phyloP scores from a whole-genome alignment of 2,797 vertebrate genomes.

The Chrosomus eos region DNA sequence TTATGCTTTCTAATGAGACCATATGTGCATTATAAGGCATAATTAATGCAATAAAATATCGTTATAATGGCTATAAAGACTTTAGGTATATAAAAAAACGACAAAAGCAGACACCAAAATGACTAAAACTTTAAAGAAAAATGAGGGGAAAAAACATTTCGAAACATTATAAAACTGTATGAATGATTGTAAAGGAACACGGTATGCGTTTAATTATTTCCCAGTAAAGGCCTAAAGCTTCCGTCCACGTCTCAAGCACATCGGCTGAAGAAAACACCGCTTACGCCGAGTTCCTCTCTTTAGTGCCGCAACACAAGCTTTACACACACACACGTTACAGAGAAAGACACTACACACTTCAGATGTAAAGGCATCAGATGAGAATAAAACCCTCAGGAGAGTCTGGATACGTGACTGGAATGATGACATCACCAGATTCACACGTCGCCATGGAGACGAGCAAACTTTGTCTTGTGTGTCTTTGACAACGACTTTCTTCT shows the following conservation, averaged over 20 bases:
- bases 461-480: not conserved
- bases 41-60: too few relatives aligned
- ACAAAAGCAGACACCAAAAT: not conserved
- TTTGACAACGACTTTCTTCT: not conserved
- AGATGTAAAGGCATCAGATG: too few relatives aligned
- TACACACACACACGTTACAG: not conserved
- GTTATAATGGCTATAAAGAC: too few relatives aligned
- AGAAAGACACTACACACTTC: not conserved
- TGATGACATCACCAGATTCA: not conserved
- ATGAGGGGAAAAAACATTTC: too few relatives aligned
- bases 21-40: too few relatives aligned
- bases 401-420: conserved; percentile 5
- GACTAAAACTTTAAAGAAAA: not conserved
- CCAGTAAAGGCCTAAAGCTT: not conserved
- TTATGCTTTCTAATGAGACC: too few relatives aligned
- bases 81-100: not conserved
- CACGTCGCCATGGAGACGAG: not conserved
- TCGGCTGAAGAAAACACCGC: not conserved
- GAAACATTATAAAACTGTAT: not conserved
- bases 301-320: not conserved
- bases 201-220: not conserved
- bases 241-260: not conserved
- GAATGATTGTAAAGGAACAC: not conserved
- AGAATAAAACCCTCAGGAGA: not conserved
- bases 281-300: not conserved